These are phyloP conservation scores for Luperina nickerlii DNA, from an alignment of 2,888 invertebrate genomes.

Conservation along the genomic window DNA sequence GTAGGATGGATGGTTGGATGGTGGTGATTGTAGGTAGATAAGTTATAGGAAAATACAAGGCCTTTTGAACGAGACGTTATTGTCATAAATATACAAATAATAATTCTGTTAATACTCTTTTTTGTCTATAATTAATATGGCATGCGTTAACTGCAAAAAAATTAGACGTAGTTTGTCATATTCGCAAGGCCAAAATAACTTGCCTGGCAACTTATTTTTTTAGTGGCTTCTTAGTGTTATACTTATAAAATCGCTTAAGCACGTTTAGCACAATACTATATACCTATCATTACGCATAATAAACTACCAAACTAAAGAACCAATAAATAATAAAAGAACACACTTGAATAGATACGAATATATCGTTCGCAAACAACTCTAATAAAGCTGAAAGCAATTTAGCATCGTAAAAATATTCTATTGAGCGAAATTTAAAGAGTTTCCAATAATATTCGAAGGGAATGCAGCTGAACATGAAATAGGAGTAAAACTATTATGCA, in stretches of 20 bases:
- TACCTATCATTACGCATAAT: conserved; percentile 38
- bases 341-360: conserved; percentile 53
- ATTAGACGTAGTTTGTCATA: conserved; percentile 39
- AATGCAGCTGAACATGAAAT: conserved; percentile 79
- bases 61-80: conserved; percentile 27
- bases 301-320: conserved; percentile 32
- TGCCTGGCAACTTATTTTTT: conserved; percentile 41
- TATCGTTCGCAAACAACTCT: conserved; percentile 53
- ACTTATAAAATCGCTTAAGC: conserved; percentile 13
- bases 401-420: conserved; percentile 73
- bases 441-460: conserved; percentile 76
- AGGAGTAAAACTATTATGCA: conserved; percentile 86
- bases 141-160: conserved; percentile 36
- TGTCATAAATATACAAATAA: conserved; percentile 41
- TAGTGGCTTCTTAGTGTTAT: conserved; percentile 24
- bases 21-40: conserved; percentile 57
- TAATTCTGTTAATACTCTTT: conserved; percentile 15
- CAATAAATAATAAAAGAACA: conserved; percentile 45
- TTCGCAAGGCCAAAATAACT: conserved; percentile 48
- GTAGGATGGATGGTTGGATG: too few relatives aligned
- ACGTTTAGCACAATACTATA: conserved; percentile 5
- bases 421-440: conserved; percentile 74
- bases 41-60: conserved; percentile 49
- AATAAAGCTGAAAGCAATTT: conserved; percentile 58
- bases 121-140: conserved; percentile 29